Base-by-base conservation (phyloP, 2,797 vertebrate species). In the Discoglossus pictus region DNA sequence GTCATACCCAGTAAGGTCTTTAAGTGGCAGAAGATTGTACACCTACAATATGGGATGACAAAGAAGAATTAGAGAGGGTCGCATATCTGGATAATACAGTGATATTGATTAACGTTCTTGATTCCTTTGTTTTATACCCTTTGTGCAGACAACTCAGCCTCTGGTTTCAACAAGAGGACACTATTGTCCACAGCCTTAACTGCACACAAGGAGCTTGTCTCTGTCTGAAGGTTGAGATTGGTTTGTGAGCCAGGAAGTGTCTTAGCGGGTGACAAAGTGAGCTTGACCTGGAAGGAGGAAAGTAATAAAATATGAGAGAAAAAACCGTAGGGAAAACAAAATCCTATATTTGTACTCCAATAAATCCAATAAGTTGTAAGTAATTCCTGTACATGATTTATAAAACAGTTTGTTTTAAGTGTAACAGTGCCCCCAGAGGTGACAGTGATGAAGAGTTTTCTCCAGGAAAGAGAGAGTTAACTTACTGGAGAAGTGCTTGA, bases 161-260 rank as follows among this genome's bases (percentile, higher is more conserved):
- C 74, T 0, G 76, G 35, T 43, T 63, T 81, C 56, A 88, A 62
- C 1, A 88, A 73, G 38, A 84, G 74, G 17, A 82, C 6, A 0
- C 83, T 84, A 68, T 76, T 65, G 63, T 88, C 88, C 75, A 89
- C 79, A 4, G 79, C 84, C 3, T 64, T 65, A 38, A 90, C 61
- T 0, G 84, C 86, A 6, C 88, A 89, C 54, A 82, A 21, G 1
- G 86, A 89, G 20, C 73, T 62, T 11, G 85, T 75, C 54, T 77
- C 76, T 5, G 88, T 79, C 50, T 77, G 63, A 12, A 90, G 51
- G 16, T 48, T 36, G 8, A 89, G 72, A 6, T 13, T 67, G 17
- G 73, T 20, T 0, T 38, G 74, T 59, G 80, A 81, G 53, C 80
- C 79, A 0, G 88, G 80, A 2, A 31, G 65, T 1, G 20, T 62